Percentiles rank a stretch among this genome's conserved stretches.
These are phyloP conservation scores for Notamacropus eugenii DNA, from an alignment of 2,797 vertebrate genomes.

Conservation along the genomic window DNA sequence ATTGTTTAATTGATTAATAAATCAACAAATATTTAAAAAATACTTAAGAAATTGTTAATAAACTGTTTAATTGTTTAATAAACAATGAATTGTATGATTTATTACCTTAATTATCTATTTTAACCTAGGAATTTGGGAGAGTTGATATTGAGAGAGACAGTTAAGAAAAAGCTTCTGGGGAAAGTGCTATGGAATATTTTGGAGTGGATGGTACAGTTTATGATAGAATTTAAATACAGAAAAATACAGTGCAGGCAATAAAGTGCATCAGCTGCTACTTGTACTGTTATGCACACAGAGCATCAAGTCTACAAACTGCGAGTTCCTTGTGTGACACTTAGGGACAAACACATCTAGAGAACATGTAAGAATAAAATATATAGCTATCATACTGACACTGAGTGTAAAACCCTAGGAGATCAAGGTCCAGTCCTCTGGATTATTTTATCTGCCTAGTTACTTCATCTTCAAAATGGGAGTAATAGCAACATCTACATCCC, in stretches of 20 bases:
- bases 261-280: not conserved
- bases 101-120: not conserved
- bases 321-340: not conserved
- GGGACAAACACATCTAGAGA: conserved; percentile 32
- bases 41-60: not conserved
- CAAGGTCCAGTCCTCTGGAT: not conserved
- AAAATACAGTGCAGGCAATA: conserved; percentile 2
- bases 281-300: not conserved
- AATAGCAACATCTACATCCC: not conserved
- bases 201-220: not conserved
- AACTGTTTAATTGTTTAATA: not conserved
- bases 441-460: not conserved
- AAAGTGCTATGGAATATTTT: not conserved
- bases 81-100: not conserved
- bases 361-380: conserved; percentile 25
- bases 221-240: not conserved
- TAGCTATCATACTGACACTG: not conserved
- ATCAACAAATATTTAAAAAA: not conserved
- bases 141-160: not conserved
- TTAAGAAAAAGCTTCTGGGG: not conserved
- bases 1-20: not conserved
- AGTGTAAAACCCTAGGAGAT: not conserved
- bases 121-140: not conserved
- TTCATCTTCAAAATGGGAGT: not conserved
- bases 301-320: not conserved